Evolutionary conservation across 2,888 invertebrate species (phyloP).

Genomic region (Erynnis tages): DNA sequence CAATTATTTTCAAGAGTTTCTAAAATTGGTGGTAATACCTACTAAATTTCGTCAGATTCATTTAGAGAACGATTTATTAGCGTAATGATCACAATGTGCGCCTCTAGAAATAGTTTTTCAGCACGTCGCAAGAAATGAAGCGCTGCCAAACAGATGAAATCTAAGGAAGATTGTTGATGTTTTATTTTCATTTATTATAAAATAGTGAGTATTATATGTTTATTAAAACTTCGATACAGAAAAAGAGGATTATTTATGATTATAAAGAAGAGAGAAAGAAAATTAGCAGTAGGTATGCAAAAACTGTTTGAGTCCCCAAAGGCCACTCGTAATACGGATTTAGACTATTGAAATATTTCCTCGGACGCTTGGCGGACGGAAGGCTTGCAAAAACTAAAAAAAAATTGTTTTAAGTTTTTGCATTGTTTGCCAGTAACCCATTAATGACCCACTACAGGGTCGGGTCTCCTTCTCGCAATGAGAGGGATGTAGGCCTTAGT

Average conservation of each 20-base stretch:
- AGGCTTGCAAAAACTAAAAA: constrained; percentile 7
- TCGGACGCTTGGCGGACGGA: constrained; percentile 68
- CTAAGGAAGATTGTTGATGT: too few relatives aligned
- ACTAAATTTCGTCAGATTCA: constrained; percentile 19
- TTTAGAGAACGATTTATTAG: background rate
- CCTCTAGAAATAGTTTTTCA: background rate
- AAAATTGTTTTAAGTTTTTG: too few relatives aligned
- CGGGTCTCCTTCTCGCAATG: too few relatives aligned
- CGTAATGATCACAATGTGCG: background rate
- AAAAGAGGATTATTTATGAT: background rate
- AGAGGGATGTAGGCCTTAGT: too few relatives aligned
- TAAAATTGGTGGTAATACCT: background rate
- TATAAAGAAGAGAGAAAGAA: constrained; percentile 33
- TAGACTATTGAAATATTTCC: constrained; percentile 75
- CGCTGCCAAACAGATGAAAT: background rate
- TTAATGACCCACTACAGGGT: too few relatives aligned
- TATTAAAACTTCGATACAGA: background rate
- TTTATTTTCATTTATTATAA: too few relatives aligned
- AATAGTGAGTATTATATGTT: too few relatives aligned
- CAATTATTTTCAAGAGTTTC: background rate
- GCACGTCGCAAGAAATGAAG: background rate
- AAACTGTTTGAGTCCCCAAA: constrained; percentile 70
- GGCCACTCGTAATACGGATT: constrained; percentile 67
- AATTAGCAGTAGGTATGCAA: constrained; percentile 40
- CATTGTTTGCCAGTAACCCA: too few relatives aligned